phyloP scores from a whole-genome alignment of 2,797 vertebrate species.

The Etheostoma perlongum region DNA sequence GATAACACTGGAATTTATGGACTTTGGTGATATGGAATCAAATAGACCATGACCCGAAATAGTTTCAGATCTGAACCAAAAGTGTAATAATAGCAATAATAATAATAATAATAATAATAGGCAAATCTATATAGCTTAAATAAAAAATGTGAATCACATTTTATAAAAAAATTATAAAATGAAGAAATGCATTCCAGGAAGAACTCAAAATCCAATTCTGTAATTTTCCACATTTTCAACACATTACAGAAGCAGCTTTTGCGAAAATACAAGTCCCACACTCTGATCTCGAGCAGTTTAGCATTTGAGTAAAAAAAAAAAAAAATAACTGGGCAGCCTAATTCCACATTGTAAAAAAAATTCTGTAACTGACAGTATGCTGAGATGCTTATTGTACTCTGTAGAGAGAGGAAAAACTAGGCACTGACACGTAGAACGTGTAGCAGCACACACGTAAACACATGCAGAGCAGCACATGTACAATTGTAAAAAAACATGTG shows the following conservation, averaged over 20 bases:
- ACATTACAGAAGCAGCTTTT: not conserved
- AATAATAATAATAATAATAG: not conserved
- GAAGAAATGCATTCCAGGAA: not conserved
- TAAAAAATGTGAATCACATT: not conserved
- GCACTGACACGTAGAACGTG: not conserved
- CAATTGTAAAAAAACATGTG: conserved; percentile 23
- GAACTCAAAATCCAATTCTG: not conserved
- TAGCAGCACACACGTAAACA: conserved; percentile 17
- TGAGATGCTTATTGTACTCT: conserved; percentile 38
- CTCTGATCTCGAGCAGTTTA: not conserved
- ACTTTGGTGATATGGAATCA: conserved; percentile 49
- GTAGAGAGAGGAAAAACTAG: conserved; percentile 25
- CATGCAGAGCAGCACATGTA: conserved; percentile 5
- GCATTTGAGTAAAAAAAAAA: not conserved
- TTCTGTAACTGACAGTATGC: conserved; percentile 23
- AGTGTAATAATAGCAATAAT: conserved; percentile 13
- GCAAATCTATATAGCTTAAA: not conserved
- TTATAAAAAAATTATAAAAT: not conserved
- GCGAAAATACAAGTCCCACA: not conserved
- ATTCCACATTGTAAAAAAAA: not conserved
- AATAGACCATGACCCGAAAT: conserved; percentile 38
- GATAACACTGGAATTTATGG: conserved; percentile 60
- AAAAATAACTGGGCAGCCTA: not conserved
- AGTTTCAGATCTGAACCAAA: conserved; percentile 37
- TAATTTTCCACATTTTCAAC: not conserved